Conservation (phyloP, 2,113 vertebrate species). For the Tretioscincus oriximinensis region DNA sequence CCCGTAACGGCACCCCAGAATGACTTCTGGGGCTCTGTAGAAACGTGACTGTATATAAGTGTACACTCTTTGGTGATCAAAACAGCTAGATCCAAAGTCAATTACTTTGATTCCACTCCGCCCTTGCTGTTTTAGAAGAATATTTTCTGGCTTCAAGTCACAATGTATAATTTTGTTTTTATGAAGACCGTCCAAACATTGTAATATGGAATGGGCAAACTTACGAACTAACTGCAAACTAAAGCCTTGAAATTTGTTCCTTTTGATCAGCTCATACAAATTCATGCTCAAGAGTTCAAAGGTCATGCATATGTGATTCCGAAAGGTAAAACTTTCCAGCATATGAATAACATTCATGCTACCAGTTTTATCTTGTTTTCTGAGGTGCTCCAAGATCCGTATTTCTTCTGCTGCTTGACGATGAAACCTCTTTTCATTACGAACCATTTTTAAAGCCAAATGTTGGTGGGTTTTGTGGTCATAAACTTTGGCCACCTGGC, state of each 20-base stretch:
- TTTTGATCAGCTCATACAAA: conserved; percentile 97
- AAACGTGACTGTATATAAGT: conserved; percentile 98
- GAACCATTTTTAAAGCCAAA: conserved; percentile 95
- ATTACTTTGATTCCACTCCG: conserved; percentile 98
- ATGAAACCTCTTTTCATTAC: conserved; percentile 96
- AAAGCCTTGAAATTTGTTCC: conserved; percentile 98
- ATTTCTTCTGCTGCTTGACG: conserved; percentile 96
- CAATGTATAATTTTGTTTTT: conserved; percentile 96
- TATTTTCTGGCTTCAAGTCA: conserved; percentile 98
- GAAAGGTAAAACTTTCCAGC: conserved; percentile 97
- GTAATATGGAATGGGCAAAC: conserved; percentile 96
- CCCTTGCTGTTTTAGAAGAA: conserved; percentile 95
- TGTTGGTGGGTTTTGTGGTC: conserved; percentile 96
- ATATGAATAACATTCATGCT: conserved; percentile 97
- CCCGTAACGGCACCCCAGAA: conserved; percentile 92
- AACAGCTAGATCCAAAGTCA: conserved; percentile 98
- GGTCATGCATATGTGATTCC: conserved; percentile 98
- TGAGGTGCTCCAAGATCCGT: conserved; percentile 93
- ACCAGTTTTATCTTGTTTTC: conserved; percentile 93
- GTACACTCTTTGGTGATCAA: conserved; percentile 97
- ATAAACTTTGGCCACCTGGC: conserved; percentile 95
- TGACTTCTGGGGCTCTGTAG: conserved; percentile 94
- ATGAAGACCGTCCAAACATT: conserved; percentile 91
- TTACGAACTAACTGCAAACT: conserved; percentile 93
- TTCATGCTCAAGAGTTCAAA: conserved; percentile 98